Base-by-base conservation (phyloP, 2,888 invertebrate genomes). In the Acanthosepion esculentum region DNA sequence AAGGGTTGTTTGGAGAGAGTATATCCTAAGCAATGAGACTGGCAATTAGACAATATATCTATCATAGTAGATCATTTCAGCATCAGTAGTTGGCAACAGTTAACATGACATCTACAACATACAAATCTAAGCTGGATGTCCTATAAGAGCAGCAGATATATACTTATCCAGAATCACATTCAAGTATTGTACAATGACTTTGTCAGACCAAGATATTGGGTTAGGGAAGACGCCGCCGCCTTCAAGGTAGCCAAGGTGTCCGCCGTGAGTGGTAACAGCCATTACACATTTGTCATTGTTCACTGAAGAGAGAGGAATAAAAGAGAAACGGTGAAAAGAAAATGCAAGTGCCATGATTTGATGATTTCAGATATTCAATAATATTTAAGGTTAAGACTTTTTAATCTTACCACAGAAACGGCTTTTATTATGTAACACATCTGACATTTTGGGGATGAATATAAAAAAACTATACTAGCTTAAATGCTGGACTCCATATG, bases 191-290 rank as follows among this genome's bases (percentile, higher is more conserved):
- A 99, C 98, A n/a, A 99, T 98, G 0, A 99, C 98, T 93, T 99
- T 98, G 98, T 99, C 99, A 95, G 99, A 98, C 99, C 99, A 99
- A 95, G 99, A 99, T 95, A 99, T 98, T 0, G 98, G 98, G 97
- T 99, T 98, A 0, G 99, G 99, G 97, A 98, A 98, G 2, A 99
- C 97, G 53, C 98, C 97, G 41, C 99, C 99, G 23, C 99, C 99
- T 97, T 99, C 99, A 97, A 99, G 99, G 97, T 99, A 99, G 48
- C 99, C 99, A 95, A 99, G 98, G 97, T 99, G 99, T 8, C 99
- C 99, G 26, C 99, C 99, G 97, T 99, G 99, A 23, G 98, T 98
- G 50, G 99, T 98, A 97, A 99, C 98, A 94, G 99, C 98, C 97
- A 98, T 99, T 96, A 99, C 98, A 94, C 97, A 96, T 92, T 97